Evolutionary conservation across 2,797 vertebrate species (phyloP).

Genomic region (Paguma larvata): DNA sequence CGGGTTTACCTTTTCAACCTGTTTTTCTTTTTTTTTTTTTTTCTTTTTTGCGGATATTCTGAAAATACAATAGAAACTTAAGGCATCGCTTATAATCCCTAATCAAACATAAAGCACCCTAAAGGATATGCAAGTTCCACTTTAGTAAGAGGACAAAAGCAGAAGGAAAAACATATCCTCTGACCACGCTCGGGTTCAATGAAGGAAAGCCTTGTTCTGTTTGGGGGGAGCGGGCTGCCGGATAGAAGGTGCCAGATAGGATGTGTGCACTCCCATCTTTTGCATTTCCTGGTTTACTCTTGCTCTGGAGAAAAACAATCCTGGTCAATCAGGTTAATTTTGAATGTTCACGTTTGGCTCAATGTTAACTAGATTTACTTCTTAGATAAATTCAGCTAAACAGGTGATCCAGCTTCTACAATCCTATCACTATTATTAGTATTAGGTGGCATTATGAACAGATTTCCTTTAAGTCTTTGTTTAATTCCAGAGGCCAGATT

Average conservation of each 20-base stretch:
- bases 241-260: not conserved
- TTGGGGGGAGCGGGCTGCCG: not conserved
- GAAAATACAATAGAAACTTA: not conserved
- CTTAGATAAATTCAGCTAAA: not conserved
- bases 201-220: not conserved
- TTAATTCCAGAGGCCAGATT: not conserved
- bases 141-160: not conserved
- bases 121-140: not conserved
- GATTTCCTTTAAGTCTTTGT: conserved; percentile 12
- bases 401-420: not conserved
- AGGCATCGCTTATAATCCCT: not conserved
- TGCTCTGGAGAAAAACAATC: not conserved
- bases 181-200: not conserved
- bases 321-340: not conserved
- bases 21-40: not conserved
- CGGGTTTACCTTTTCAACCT: not conserved
- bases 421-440: not conserved
- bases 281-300: conserved; percentile 6
- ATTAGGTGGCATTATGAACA: conserved; percentile 11
- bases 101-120: not conserved
- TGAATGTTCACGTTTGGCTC: not conserved
- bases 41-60: not conserved
- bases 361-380: conserved; percentile 40
- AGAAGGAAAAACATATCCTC: not conserved
- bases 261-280: not conserved